Evolutionary conservation across 2,113 vertebrate species (phyloP).

Genomic region (Ammodytes marinus): DNA sequence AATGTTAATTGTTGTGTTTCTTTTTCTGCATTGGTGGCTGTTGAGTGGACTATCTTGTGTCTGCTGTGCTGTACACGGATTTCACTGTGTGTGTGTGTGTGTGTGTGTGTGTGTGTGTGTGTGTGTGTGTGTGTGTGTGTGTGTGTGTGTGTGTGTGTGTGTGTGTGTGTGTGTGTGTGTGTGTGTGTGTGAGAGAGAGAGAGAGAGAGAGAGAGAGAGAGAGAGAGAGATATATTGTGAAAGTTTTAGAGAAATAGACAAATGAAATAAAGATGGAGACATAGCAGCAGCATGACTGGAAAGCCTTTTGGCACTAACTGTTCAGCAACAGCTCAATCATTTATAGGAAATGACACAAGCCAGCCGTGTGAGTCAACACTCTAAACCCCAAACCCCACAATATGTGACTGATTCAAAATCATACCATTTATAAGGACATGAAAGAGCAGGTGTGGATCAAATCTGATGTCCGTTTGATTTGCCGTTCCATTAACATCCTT

Average conservation of each 20-base stretch:
- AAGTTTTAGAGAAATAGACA: background rate
- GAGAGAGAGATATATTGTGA: background rate
- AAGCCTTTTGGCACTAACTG: conserved; percentile 22
- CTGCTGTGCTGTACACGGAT: conserved; percentile 4
- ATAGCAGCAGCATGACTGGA: background rate
- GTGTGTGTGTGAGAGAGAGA: background rate
- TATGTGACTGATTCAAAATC: conserved; percentile 56
- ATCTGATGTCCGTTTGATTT: conserved; percentile 65
- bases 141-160: background rate
- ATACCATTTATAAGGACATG: conserved; percentile 38
- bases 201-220: background rate
- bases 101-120: background rate
- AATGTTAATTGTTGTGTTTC: conserved; percentile 40
- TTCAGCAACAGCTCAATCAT: conserved; percentile 21
- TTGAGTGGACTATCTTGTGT: conserved; percentile 17
- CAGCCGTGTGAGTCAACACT: conserved; percentile 13
- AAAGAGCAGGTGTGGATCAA: conserved; percentile 69
- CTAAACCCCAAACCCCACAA: background rate
- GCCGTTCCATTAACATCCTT: conserved; percentile 66
- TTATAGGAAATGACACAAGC: conserved; percentile 58
- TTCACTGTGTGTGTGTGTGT: background rate
- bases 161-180: background rate
- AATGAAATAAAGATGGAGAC: background rate
- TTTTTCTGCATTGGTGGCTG: conserved; percentile 38
- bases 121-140: background rate